A percentile compares a stretch with the other conserved stretches of the same genome.
Evolutionary conservation across 2,113 vertebrate species (phyloP).

Genomic region (Montifringilla adamsi): DNA sequence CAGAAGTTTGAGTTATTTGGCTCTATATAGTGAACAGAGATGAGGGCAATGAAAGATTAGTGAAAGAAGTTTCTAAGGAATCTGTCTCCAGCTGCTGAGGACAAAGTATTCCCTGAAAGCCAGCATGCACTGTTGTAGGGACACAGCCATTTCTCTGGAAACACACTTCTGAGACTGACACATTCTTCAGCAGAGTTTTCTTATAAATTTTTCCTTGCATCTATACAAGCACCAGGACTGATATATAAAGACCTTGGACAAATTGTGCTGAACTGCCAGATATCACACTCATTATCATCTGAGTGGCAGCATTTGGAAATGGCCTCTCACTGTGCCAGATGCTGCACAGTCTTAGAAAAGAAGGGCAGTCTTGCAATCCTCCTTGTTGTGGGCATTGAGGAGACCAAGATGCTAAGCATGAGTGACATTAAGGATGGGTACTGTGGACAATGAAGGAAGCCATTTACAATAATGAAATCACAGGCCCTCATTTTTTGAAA

Average conservation of each 20-base stretch:
- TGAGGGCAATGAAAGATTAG: background rate
- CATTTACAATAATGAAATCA: background rate
- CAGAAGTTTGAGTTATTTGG: background rate
- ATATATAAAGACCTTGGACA: background rate
- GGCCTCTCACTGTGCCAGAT: background rate
- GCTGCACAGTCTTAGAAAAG: background rate
- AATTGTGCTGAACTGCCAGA: background rate
- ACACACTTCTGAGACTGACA: background rate
- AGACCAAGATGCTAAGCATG: background rate
- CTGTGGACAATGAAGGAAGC: background rate
- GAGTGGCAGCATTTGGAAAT: background rate
- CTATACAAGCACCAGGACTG: background rate
- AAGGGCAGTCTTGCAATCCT: background rate
- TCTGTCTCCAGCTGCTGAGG: background rate
- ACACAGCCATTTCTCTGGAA: background rate
- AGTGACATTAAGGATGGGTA: background rate
- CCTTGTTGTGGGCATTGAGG: background rate
- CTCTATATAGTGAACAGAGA: background rate
- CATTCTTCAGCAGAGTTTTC: background rate
- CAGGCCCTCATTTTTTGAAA: background rate
- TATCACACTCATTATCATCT: background rate
- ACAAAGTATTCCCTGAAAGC: background rate
- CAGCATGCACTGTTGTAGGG: background rate
- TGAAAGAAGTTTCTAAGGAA: background rate
- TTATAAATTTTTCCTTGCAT: background rate